Percentiles rank a stretch among this genome's conserved stretches.
Evolutionary conservation across 2,888 invertebrate genomes (phyloP).

Genomic region (Cabera pusaria): DNA sequence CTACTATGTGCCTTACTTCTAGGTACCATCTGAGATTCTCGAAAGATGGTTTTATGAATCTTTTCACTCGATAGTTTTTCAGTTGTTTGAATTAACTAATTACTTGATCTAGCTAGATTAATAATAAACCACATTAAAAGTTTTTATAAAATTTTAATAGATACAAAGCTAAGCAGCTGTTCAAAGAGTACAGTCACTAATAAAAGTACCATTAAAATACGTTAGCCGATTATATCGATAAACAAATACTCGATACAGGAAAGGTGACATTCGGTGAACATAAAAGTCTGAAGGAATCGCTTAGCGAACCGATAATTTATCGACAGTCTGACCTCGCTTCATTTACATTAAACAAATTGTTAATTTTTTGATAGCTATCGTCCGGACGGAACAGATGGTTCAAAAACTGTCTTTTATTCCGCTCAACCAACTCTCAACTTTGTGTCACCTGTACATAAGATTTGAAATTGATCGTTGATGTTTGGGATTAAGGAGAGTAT

Average conservation of each 20-base stretch:
- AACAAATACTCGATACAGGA: constrained; percentile 61
- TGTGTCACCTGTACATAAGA: constrained; percentile 22
- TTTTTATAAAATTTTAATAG: too few relatives aligned
- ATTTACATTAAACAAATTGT: constrained; percentile 84
- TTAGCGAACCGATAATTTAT: constrained; percentile 77
- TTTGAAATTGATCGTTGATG: constrained; percentile 19
- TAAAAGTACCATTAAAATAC: constrained; percentile 62
- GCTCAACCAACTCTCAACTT: constrained; percentile 33
- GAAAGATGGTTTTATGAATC: too few relatives aligned
- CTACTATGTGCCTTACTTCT: too few relatives aligned
- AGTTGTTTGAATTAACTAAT: too few relatives aligned
- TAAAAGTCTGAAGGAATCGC: constrained; percentile 67
- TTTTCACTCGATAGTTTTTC: too few relatives aligned
- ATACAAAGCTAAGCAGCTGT: constrained; percentile 49
- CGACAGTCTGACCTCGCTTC: constrained; percentile 72
- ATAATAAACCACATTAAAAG: background rate
- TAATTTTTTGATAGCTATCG: constrained; percentile 82
- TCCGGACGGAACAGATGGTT: constrained; percentile 79
- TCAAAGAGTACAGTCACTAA: constrained; percentile 35
- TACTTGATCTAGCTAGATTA: too few relatives aligned
- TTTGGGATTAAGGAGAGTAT: constrained; percentile 49
- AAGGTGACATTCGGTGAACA: constrained; percentile 80
- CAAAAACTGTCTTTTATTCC: constrained; percentile 14
- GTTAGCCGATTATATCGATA: constrained; percentile 66
- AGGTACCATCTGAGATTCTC: too few relatives aligned